Base-by-base conservation (phyloP, 2,113 vertebrate species). In the Agapornis roseicollis region DNA sequence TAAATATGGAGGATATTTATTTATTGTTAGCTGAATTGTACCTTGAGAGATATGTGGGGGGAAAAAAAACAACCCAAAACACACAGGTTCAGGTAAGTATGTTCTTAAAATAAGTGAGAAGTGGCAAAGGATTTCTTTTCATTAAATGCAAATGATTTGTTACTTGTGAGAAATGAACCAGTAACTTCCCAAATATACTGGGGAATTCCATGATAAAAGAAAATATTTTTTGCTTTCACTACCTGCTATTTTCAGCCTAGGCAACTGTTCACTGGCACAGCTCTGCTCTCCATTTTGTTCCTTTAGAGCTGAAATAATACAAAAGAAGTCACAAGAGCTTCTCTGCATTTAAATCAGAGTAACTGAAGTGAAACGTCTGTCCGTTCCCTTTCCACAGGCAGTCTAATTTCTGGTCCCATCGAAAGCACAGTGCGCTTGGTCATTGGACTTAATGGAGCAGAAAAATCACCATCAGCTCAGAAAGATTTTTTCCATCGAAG, bases 1-100 rank as follows among this genome's bases (percentile, higher is more conserved):
- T 97, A 96, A 97, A 95, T 91, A 87, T 39, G 46, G 56, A 70
- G 74, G 46, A 68, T 58, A 42, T 55, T 85, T 92, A 72, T 87
- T 53, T 89, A n/a, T 56, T 89, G 27, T 65, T 90, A 91, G 76
- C 71, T 92, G 80, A 96, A 87, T 85, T 79, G 49, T 83, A 92
- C 78, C 71, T 89, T 85, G 80, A 79, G 27, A 76, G 60, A 71
- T 84, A 85, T 28, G 8, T 63, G 66, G 76, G 18, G 31, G 52
- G 2, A 0, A 11, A 95, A 86, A 24, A 41, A 76, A 81, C n/a
- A 5, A 0, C 2, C 33, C 17, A 74, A 78, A 60, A 52, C 25
- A 58, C 46, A 46, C 22, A 1, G 18, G 13, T 58, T 8, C 65
- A 78, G 61, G 80, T 80, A 85, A 88, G 29, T 19, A 47, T 52